Evolutionary conservation across 2,797 vertebrate genomes (phyloP).

Genomic region (Dallia pectoralis): DNA sequence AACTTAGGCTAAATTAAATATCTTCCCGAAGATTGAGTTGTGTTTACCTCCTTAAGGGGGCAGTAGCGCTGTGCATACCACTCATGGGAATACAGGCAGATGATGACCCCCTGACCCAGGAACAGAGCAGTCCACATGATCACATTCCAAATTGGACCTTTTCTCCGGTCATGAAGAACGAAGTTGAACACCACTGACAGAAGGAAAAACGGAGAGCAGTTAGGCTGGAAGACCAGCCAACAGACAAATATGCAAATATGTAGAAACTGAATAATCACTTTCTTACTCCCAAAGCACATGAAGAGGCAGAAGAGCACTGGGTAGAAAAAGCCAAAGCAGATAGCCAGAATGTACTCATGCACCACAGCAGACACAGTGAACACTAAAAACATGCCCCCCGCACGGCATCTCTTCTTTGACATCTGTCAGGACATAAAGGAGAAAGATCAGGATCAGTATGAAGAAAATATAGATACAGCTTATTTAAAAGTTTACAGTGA

Average conservation of each 20-base stretch:
- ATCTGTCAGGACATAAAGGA: conserved; percentile 68
- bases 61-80: conserved; percentile 94
- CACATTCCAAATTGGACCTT: conserved; percentile 94
- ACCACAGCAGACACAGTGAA: conserved; percentile 88
- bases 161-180: conserved; percentile 88
- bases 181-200: conserved; percentile 91
- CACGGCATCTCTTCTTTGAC: conserved; percentile 83
- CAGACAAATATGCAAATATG: neutral
- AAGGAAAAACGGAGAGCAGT: conserved; percentile 26
- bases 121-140: conserved; percentile 95
- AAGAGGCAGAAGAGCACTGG: conserved; percentile 92
- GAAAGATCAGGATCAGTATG: neutral
- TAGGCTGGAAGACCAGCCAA: neutral
- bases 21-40: neutral
- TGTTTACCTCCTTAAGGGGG: conserved; percentile 83
- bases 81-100: conserved; percentile 95
- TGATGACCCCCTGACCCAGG: conserved; percentile 87
- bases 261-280: neutral
- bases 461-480: neutral
- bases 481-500: neutral
- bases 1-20: neutral
- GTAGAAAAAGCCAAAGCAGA: conserved; percentile 93
- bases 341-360: conserved; percentile 86
- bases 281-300: conserved; percentile 94
- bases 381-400: conserved; percentile 88